phyloP scores from a whole-genome alignment of 30 jellyfish, hydroid and myxozoan species.

The Nemopilema nomurai region DNA sequence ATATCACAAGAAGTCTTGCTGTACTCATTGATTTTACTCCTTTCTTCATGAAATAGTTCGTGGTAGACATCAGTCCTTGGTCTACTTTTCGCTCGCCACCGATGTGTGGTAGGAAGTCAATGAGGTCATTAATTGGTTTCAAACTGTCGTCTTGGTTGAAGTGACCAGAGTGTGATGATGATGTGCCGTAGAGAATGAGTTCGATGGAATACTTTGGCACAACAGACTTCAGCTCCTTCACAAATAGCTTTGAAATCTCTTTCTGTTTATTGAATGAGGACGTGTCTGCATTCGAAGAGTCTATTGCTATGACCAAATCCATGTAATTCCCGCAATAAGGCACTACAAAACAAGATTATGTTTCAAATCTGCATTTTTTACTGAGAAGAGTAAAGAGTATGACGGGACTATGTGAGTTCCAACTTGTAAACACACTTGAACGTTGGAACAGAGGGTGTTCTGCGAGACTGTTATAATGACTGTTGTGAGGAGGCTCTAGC shows the following conservation, averaged over 20 bases:
- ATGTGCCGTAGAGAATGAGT: conserved; percentile 23
- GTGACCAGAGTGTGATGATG: conserved; percentile 1
- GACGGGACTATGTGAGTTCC: too few relatives aligned
- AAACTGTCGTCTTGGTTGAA: conserved; percentile 2
- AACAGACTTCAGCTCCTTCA: neutral
- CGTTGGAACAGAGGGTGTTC: too few relatives aligned
- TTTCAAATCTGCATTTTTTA: too few relatives aligned
- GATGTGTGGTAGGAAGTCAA: conserved; percentile 27
- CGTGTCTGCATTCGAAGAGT: conserved; percentile 21
- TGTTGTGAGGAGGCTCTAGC: too few relatives aligned
- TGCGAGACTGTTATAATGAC: too few relatives aligned
- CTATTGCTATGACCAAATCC: conserved; percentile 38
- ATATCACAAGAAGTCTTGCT: conserved; percentile 29
- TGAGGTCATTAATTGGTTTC: neutral
- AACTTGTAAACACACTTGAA: too few relatives aligned
- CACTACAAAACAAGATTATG: neutral
- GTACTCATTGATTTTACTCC: neutral
- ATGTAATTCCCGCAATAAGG: conserved; percentile 4
- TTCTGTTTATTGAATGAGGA: conserved; percentile 21
- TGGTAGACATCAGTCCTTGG: conserved; percentile 23
- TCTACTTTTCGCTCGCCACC: conserved; percentile 25
- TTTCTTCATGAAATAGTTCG: conserved; percentile 7
- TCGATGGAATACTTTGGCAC: conserved; percentile 13
- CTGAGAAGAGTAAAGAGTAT: too few relatives aligned
- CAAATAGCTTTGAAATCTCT: conserved; percentile 21